phyloP scores from a whole-genome alignment of 2,888 invertebrate genomes.

The Piscicola geometra region DNA sequence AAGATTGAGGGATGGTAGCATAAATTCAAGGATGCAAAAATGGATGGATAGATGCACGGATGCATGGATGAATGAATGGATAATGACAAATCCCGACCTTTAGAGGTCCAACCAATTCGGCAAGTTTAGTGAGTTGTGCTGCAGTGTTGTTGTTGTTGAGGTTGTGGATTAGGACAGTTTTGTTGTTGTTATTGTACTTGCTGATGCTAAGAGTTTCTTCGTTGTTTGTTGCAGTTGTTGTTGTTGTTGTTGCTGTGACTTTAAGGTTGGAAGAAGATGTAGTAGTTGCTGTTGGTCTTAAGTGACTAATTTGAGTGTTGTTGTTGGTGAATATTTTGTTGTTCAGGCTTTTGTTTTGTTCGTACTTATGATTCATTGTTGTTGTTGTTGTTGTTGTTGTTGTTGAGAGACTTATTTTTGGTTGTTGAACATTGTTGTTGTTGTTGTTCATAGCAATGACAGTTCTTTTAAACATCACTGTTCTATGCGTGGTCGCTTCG shows the following conservation, averaged over 20 bases:
- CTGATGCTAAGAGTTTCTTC: not conserved
- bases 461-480: not conserved
- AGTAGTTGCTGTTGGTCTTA: not conserved
- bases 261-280: not conserved
- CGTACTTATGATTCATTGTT: no score
- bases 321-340: not conserved
- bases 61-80: no score
- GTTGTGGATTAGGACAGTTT: not conserved
- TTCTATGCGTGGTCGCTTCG: not conserved
- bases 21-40: not conserved
- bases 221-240: not conserved
- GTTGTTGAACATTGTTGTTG: not conserved
- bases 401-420: not conserved
- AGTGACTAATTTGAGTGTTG: no score
- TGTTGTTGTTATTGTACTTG: conserved; percentile 11
- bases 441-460: not conserved
- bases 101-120: not conserved
- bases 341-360: not conserved
- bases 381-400: not conserved
- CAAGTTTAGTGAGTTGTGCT: not conserved
- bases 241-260: not conserved
- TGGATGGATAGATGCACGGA: no score
- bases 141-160: not conserved
- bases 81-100: not conserved
- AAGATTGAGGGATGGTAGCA: not conserved